Base-by-base conservation (phyloP, 2,113 vertebrate species). In the Xiphophorus hellerii region DNA sequence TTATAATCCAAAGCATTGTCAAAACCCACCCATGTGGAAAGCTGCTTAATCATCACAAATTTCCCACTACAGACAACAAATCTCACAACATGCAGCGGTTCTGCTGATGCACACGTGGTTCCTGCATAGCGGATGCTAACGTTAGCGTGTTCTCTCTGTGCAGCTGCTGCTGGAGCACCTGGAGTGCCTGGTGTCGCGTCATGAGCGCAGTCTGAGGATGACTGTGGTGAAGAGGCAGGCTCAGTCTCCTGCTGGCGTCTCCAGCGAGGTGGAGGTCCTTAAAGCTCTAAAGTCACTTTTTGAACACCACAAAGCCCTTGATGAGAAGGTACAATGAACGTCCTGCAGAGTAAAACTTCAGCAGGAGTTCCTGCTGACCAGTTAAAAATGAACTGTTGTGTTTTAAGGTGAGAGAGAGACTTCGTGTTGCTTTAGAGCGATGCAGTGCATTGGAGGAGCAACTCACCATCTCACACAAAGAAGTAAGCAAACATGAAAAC, bases 201-300 rank as follows among this genome's bases (percentile, higher is more conserved):
- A 99, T 0, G 98, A 99, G 89, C 94, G 97, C 3, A 98, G 97
- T 1, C 96, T 99, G 76, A 94, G 98, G 86, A 99, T 99, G 97
- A 99, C 97, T 0, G 97, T 99, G 66, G 98, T 99, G 78, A 99
- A 99, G 93, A 92, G 98, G 35, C 98, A 99, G 76, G 96, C 97
- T 1, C 97, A 99, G 92, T 98, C 96, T 73, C 98, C 97, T 1
- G 98, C 98, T 0, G 98, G 98, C 0, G 97, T 99, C 84, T 99
- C 98, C 68, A 99, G 97, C 27, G 98, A 99, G 88, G 97, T 99
- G 81, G 98, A 99, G 84, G 98, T 99, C 82, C 96, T 99, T 64
- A 99, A 99, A 92, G 98, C 98, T 5, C 96, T 99, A 0, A 99
- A 98, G 90, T 98, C 97, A n/a, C 90, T 99, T 42, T 99, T 99